phyloP scores from a whole-genome alignment of 2,797 vertebrate species.

The Molossus molossus region DNA sequence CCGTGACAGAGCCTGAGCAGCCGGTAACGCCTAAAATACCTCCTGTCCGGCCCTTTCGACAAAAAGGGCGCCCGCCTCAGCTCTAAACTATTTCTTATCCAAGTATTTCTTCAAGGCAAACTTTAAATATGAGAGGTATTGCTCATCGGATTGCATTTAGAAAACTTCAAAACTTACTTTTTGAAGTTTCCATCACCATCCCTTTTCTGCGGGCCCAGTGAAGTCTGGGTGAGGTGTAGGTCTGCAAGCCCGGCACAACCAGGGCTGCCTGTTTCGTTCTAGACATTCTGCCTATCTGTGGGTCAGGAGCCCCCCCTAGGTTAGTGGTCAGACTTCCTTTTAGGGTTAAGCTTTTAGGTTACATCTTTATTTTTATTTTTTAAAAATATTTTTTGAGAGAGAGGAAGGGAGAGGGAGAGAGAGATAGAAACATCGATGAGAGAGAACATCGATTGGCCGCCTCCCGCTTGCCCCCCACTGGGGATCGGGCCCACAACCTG shows the following conservation, averaged over 20 bases:
- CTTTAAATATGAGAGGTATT: background rate
- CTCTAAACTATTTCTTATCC: background rate
- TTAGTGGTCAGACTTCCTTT: background rate
- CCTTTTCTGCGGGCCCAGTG: background rate
- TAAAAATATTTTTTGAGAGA: too few relatives aligned
- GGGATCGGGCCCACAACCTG: too few relatives aligned
- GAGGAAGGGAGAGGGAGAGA: too few relatives aligned
- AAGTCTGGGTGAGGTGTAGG: background rate
- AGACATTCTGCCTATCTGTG: background rate
- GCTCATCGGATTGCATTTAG: background rate
- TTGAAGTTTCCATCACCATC: background rate
- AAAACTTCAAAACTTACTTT: background rate
- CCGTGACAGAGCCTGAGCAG: background rate
- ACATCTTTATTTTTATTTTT: background rate
- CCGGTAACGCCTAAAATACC: background rate
- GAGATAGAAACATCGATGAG: too few relatives aligned
- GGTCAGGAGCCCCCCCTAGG: background rate
- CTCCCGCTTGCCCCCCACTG: too few relatives aligned
- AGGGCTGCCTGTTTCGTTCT: background rate
- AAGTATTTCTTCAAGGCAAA: background rate
- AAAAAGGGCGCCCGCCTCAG: background rate
- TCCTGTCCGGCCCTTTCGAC: background rate
- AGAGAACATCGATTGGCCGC: too few relatives aligned
- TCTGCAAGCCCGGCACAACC: background rate
- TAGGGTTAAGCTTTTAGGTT: background rate